These are phyloP conservation scores for Carcharodon carcharias DNA, from an alignment of 2,797 vertebrate genomes.

Conservation along the genomic window DNA sequence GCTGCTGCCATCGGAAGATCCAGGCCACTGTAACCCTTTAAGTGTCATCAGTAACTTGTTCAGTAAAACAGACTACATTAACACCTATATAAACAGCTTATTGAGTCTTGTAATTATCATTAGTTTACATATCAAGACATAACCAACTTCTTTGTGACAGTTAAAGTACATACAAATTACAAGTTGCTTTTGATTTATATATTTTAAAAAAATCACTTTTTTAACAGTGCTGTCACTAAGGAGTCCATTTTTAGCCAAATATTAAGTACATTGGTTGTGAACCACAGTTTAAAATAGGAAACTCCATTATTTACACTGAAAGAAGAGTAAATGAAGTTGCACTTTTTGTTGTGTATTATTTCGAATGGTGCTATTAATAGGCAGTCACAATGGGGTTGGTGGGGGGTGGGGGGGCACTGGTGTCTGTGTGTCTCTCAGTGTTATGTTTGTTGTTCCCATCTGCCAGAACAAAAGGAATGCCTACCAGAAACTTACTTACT, in stretches of 20 bases:
- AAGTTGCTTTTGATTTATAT: background rate
- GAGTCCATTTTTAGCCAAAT: background rate
- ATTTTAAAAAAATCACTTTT: background rate
- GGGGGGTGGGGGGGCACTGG: too few species aligned
- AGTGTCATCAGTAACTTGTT: background rate
- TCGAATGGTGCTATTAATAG: background rate
- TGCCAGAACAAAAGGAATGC: background rate
- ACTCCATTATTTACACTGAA: background rate
- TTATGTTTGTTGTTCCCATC: background rate
- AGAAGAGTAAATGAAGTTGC: background rate
- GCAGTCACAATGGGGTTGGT: too few species aligned
- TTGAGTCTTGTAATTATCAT: background rate
- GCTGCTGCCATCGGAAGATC: too few species aligned
- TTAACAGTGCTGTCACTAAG: background rate
- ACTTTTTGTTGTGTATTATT: background rate
- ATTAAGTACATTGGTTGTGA: background rate
- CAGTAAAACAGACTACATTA: background rate
- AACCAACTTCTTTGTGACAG: background rate
- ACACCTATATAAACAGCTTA: background rate
- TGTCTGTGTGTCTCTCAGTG: too few species aligned
- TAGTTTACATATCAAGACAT: background rate
- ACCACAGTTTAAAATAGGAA: background rate
- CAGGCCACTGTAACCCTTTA: background rate
- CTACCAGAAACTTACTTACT: background rate
- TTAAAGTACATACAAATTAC: background rate